Evolutionary conservation across 2,797 vertebrate species (phyloP).

Genomic region (Ficedula albicollis): DNA sequence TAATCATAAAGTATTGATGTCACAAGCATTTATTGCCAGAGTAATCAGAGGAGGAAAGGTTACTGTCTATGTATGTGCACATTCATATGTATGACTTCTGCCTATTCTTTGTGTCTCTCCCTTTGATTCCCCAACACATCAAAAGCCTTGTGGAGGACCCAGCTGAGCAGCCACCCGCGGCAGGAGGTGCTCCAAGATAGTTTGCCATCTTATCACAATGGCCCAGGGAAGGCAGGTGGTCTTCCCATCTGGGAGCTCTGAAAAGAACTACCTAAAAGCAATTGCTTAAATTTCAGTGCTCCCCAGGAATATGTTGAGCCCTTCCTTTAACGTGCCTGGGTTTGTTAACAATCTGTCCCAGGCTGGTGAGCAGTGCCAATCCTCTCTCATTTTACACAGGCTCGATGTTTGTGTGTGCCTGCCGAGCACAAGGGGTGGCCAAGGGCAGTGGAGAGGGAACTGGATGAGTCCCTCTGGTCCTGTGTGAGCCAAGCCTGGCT

Average conservation of each 20-base stretch:
- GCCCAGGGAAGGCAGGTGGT: not conserved
- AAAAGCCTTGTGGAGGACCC: not conserved
- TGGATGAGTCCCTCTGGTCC: not conserved
- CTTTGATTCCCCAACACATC: slow-evolving; percentile 11
- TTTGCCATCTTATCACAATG: slow-evolving; percentile 35
- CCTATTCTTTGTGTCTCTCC: not conserved
- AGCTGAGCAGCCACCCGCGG: not conserved
- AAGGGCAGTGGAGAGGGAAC: not conserved
- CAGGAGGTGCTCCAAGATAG: not conserved
- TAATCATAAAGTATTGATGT: slow-evolving; percentile 85
- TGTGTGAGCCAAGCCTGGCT: not conserved
- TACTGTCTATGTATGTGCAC: slow-evolving; percentile 61
- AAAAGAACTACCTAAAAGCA: not conserved
- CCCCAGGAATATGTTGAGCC: not conserved
- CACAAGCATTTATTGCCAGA: slow-evolving; percentile 76
- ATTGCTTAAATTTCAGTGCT: slow-evolving; percentile 14
- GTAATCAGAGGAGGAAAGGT: slow-evolving; percentile 81
- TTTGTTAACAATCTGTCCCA: not conserved
- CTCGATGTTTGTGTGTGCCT: fast-evolving
- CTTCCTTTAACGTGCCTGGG: not conserved
- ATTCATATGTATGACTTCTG: slow-evolving; percentile 50
- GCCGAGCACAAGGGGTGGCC: not conserved
- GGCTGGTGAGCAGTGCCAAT: not conserved
- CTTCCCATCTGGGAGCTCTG: not conserved
- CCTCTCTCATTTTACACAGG: not conserved